A percentile compares a stretch with the other conserved stretches of the same genome.
These are phyloP conservation scores for Oryzias sinensis DNA, from an alignment of 2,797 vertebrate species.

Conservation along the genomic window DNA sequence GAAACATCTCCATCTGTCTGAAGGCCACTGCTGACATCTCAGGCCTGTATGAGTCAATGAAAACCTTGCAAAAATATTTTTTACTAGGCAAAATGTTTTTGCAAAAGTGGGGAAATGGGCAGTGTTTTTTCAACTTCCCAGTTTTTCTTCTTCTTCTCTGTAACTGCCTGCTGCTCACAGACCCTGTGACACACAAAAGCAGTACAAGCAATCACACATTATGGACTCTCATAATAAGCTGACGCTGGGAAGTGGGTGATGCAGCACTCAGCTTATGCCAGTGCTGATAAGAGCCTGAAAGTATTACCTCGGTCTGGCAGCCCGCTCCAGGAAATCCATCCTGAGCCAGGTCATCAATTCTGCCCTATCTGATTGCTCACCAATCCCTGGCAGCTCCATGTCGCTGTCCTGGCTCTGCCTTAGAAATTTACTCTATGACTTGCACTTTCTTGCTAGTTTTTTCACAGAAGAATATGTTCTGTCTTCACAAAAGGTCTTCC, in stretches of 20 bases:
- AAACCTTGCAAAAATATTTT: constrained; percentile 51
- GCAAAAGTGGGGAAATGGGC: constrained; percentile 30
- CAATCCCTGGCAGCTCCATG: constrained; percentile 76
- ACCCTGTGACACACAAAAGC: constrained; percentile 64
- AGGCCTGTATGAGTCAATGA: constrained; percentile 42
- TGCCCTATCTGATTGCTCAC: constrained; percentile 81
- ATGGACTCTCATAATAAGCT: constrained; percentile 80
- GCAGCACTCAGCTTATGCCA: constrained; percentile 82
- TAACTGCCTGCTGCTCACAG: constrained; percentile 50
- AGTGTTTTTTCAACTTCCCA: constrained; percentile 40
- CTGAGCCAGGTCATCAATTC: constrained; percentile 83
- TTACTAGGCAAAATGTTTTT: constrained; percentile 36
- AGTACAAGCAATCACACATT: constrained; percentile 78
- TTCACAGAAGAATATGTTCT: constrained; percentile 45
- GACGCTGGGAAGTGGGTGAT: constrained; percentile 80
- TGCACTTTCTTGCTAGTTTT: constrained; percentile 72
- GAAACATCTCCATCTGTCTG: constrained; percentile 32
- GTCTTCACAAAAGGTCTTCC: constrained; percentile 30
- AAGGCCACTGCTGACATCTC: constrained; percentile 31
- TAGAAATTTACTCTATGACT: constrained; percentile 77
- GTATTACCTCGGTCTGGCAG: constrained; percentile 80
- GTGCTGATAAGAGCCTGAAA: constrained; percentile 80
- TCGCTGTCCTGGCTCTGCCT: constrained; percentile 70
- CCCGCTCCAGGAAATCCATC: constrained; percentile 79
- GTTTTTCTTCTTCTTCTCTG: constrained; percentile 33